Base-by-base conservation (phyloP, 2,888 invertebrate genomes). In the Drosophila paracracens region DNA sequence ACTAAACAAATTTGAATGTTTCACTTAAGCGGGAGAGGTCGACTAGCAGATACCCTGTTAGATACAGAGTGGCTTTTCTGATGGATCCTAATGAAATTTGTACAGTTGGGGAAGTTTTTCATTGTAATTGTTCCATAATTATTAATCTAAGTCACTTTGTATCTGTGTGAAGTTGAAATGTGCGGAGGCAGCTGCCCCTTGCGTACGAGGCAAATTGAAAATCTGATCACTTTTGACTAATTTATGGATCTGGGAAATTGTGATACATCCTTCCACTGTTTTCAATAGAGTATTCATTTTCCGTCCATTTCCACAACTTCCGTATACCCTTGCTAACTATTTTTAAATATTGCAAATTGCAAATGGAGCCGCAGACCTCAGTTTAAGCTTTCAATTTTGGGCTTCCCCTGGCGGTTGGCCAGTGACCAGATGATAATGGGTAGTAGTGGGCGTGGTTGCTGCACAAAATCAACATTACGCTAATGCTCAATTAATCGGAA, bases 401-500 rank as follows among this genome's bases (percentile, higher is more conserved):
- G 33, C 50, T 4, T 31, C 35, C 29, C n/a, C 16, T 10, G 38
- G 36, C 25, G 31, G 36, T 29, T 13, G n/a, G 11, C 2, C 11
- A 21, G 31, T 33, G 18, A 4, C 2, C 2, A 11, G 2, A 25
- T 4, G 38, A 6, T 25, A 16, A 25, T 18, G 25, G 16, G 16
- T 8, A 4, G 38, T 21, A 2, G 29, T 18, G 48, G 25, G 43
- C 25, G 52, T 18, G 56, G 58, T 38, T 38, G 36, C 29, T 58
- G 70, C 70, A 67, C 73, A 70, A 74, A 88, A 80, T 81, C 81
- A 85, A 89, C 88, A 85, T 75, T 75, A 76, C 83, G 75, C 85
- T 89, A 91, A 91, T 91, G 88, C 77, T 82, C 82, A 91, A 86
- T 91, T 91, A 91, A 91, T 91, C 89, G 81, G 81, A 86, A 84